Conservation (phyloP, 2,113 vertebrate genomes). For the Dicrurus megarhynchus region DNA sequence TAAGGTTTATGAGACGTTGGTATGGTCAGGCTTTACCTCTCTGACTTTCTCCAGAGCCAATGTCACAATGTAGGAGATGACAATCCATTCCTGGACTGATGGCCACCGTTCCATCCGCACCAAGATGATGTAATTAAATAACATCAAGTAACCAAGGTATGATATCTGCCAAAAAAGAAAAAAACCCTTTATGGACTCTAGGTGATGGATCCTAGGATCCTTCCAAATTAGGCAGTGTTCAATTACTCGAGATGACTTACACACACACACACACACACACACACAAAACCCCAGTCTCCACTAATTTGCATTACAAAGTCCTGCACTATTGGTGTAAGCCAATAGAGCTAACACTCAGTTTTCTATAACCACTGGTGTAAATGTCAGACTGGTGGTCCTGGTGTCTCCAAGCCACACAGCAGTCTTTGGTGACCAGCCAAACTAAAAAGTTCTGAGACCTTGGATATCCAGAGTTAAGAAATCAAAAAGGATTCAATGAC, state of each 20-base stretch:
- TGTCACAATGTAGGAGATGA: conserved; percentile 94
- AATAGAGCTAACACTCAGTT: neutral
- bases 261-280: neutral
- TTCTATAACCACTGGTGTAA: neutral
- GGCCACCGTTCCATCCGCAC: conserved; percentile 97
- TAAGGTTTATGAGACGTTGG: neutral
- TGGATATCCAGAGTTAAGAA: neutral
- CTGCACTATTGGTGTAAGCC: neutral
- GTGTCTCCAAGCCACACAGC: neutral
- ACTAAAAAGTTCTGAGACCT: neutral
- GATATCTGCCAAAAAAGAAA: conserved; percentile 79
- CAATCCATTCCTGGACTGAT: conserved; percentile 90
- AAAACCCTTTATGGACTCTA: neutral
- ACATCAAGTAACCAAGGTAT: conserved; percentile 90
- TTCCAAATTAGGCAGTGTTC: neutral
- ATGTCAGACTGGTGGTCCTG: neutral
- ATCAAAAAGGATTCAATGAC: neutral
- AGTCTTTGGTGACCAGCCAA: neutral
- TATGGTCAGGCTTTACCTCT: conserved; percentile 78
- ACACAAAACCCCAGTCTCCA: neutral
- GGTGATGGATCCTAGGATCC: neutral
- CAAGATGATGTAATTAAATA: conserved; percentile 97
- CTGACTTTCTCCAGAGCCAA: conserved; percentile 92
- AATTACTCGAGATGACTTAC: neutral
- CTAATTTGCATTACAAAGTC: neutral